A percentile compares a stretch with the other conserved stretches of the same genome.
Evolutionary conservation across 2,113 vertebrate genomes (phyloP).

Genomic region (Carassius auratus): DNA sequence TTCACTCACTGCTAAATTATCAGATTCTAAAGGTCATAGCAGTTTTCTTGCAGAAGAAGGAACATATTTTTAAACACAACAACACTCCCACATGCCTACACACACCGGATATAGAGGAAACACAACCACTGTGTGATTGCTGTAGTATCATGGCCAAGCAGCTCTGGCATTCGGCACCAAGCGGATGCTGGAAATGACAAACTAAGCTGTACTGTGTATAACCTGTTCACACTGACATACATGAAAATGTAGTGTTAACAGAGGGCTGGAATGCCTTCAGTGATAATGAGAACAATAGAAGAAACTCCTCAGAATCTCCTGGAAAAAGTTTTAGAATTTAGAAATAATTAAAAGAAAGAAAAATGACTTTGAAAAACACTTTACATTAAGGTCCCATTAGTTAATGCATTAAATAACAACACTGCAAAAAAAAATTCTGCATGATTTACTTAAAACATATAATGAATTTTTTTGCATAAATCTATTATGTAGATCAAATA

Average conservation of each 20-base stretch:
- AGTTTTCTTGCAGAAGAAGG: slow-evolving; percentile 4
- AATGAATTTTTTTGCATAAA: no score
- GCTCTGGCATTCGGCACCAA: slow-evolving; percentile 51
- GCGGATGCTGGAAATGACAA: slow-evolving; percentile 61
- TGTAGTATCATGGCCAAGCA: slow-evolving; percentile 46
- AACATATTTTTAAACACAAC: slow-evolving; percentile 25
- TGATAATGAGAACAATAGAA: slow-evolving; percentile 28
- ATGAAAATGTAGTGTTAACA: background rate
- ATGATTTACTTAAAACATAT: no score
- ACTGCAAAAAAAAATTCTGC: no score
- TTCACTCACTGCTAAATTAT: background rate
- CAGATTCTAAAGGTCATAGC: background rate
- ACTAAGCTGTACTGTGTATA: slow-evolving; percentile 55
- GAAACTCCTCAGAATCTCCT: background rate
- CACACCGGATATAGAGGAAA: slow-evolving; percentile 7
- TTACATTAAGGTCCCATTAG: no score
- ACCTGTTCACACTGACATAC: slow-evolving; percentile 43
- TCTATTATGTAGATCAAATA: no score
- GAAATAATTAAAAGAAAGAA: no score
- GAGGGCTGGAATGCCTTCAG: slow-evolving; percentile 6
- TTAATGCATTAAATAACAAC: no score
- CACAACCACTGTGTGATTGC: slow-evolving; percentile 17
- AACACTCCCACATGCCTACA: slow-evolving; percentile 29
- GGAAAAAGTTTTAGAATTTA: no score
- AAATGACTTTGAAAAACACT: no score